A percentile compares a stretch with the other conserved stretches of the same genome.
phyloP scores from a whole-genome alignment of 2,797 vertebrate species.

The Antrozous pallidus region DNA sequence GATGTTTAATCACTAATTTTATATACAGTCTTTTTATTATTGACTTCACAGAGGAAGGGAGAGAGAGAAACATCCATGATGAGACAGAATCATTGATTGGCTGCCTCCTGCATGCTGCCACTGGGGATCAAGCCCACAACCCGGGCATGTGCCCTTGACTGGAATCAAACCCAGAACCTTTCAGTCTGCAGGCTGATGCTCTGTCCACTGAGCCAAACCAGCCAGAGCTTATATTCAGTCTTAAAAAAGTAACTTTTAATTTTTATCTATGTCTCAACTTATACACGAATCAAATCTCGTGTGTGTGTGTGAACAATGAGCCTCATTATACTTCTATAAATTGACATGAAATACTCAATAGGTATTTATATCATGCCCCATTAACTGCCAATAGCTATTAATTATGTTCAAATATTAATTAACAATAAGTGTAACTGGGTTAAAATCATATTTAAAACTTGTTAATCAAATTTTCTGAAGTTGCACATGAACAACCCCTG shows the following conservation, averaged over 20 bases:
- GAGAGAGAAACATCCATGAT: too few relatives aligned
- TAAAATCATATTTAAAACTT: conserved; percentile 28
- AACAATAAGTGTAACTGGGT: background rate
- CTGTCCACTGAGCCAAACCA: too few relatives aligned
- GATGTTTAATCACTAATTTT: conserved; percentile 14
- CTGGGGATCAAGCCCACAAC: too few relatives aligned
- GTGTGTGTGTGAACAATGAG: background rate
- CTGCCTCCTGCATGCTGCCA: too few relatives aligned
- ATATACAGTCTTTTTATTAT: background rate
- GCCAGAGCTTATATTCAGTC: background rate
- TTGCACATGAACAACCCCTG: background rate
- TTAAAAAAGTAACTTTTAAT: conserved; percentile 22
- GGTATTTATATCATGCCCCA: background rate
- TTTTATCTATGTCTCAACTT: background rate
- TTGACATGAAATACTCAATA: conserved; percentile 17
- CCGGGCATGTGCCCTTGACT: too few relatives aligned
- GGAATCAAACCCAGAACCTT: too few relatives aligned
- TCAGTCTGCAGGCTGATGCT: too few relatives aligned
- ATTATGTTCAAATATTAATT: conserved; percentile 1
- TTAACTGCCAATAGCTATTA: conserved; percentile 12
- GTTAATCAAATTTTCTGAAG: background rate
- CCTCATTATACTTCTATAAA: background rate
- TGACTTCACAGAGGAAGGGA: too few relatives aligned
- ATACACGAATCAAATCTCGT: background rate
- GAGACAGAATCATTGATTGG: too few relatives aligned